Evolutionary conservation across 2,888 invertebrate species (phyloP).

Genomic region (Drosophila ezoana): DNA sequence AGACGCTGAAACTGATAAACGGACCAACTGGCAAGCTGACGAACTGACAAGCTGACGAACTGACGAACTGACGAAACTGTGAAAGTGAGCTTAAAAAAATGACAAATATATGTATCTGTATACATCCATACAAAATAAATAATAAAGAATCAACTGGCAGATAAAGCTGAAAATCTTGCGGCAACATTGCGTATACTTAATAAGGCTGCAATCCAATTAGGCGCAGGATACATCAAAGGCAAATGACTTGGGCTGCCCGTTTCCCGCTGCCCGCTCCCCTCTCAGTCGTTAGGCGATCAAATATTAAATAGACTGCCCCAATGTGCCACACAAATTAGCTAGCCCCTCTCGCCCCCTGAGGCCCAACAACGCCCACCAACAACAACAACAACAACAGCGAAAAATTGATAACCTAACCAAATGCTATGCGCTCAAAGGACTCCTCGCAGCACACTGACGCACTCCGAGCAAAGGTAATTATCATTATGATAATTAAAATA

Average conservation of each 20-base stretch:
- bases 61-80: not conserved
- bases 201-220: slow-evolving; percentile 75
- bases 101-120: not conserved
- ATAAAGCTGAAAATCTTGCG: slow-evolving; percentile 26
- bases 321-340: slow-evolving; percentile 30
- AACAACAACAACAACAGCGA: no score
- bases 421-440: slow-evolving; percentile 37
- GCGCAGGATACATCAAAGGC: slow-evolving; percentile 63
- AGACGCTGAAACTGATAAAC: slow-evolving; percentile 2
- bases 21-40: not conserved
- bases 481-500: slow-evolving; percentile 77
- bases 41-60: not conserved
- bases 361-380: no score
- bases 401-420: slow-evolving; percentile 41
- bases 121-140: not conserved
- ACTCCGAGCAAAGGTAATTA: slow-evolving; percentile 53
- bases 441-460: not conserved
- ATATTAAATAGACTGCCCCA: slow-evolving; percentile 62
- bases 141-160: slow-evolving; percentile 9
- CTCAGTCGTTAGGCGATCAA: slow-evolving; percentile 57
- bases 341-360: not conserved
- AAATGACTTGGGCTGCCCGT: not conserved
- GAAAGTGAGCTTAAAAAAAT: slow-evolving; percentile 11
- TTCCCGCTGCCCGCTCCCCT: not conserved
- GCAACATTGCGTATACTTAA: slow-evolving; percentile 66